A percentile compares a stretch with the other conserved stretches of the same genome.
phyloP scores from a whole-genome alignment of 2,888 invertebrate genomes.

The Trichogramma dendrolimi region DNA sequence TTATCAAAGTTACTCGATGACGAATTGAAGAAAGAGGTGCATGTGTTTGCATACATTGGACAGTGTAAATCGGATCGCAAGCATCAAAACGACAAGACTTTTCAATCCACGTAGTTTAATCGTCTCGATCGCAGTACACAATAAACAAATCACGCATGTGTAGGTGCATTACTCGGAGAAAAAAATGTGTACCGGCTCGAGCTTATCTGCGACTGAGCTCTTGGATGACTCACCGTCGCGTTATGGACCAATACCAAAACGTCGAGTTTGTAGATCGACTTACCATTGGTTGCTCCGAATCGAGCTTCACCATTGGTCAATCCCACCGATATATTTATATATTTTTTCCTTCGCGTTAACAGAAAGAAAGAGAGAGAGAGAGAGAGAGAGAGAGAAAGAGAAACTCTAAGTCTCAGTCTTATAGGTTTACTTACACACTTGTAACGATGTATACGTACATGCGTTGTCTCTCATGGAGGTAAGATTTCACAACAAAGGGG shows the following conservation, averaged over 20 bases:
- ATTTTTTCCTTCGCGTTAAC: neutral
- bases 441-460: constrained; percentile 6
- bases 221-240: constrained; percentile 36
- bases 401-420: neutral
- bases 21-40: too few relatives aligned
- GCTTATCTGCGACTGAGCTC: neutral
- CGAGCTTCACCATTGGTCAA: constrained; percentile 32
- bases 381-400: constrained; percentile 19
- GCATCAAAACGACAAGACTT: too few relatives aligned
- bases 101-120: too few relatives aligned
- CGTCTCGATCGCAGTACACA: too few relatives aligned
- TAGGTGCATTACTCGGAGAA: too few relatives aligned
- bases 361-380: constrained; percentile 18
- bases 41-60: too few relatives aligned
- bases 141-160: too few relatives aligned
- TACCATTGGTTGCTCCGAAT: constrained; percentile 34
- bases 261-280: constrained; percentile 30
- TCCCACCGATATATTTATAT: constrained; percentile 18
- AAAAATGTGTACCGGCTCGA: too few relatives aligned
- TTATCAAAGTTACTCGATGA: too few relatives aligned
- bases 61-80: too few relatives aligned
- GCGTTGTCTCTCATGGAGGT: constrained; percentile 25
- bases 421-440: too few relatives aligned
- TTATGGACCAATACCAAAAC: constrained; percentile 37
- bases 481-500: constrained; percentile 25